Evolutionary conservation across 1,140 invertebrate genomes (phyloP), one percentile per base, ranked within the genome.

Genomic region (Araneus ventricosus): DNA sequence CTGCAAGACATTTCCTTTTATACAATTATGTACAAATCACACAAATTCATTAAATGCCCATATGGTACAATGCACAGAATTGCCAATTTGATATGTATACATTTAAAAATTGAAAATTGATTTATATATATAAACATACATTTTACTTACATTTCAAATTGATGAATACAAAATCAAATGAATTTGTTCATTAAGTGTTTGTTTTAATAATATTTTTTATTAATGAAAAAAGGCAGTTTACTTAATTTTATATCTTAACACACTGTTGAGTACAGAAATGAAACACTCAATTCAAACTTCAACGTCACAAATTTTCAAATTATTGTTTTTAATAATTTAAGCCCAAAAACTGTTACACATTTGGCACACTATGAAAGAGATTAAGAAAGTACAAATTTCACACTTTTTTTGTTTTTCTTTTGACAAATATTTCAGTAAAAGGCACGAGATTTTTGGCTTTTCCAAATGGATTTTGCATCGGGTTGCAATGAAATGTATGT

Each of bases 371-470:
- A 52, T 82, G 10, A 82, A 37, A 75, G 34, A 75, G 67, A 75
- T 34, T 14, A 75, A 75, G 6, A 61, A n/a, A 61, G 30, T 34
- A 34, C 27, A 75, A 75, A 75, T 37, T 61, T 61, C 59, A n/a
- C 20, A n/a, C n/a, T n/a, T n/a, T n/a, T n/a, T n/a, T n/a, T n/a
- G n/a, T n/a, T 67, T 30, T 22, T 7, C 45, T 82, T 52, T 82
- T 45, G 24, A 52, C 27, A 52, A 82, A 82, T 52, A 41, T 75
- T 82, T 82, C 80, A 41, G 80, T 45, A 82, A 82, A 82, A 82
- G 80, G 80, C 80, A 82, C 80, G n/a, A 30, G 37, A 82, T 82
- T 82, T 82, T 82, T 82, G 80, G 80, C 80, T 82, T 82, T 30
- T 52, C 67, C 67, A 75, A 30, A 75, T 75, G 67, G 67, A 34